These are phyloP conservation scores for Siniperca chuatsi DNA, from an alignment of 2,113 vertebrate genomes.

Conservation along the genomic window DNA sequence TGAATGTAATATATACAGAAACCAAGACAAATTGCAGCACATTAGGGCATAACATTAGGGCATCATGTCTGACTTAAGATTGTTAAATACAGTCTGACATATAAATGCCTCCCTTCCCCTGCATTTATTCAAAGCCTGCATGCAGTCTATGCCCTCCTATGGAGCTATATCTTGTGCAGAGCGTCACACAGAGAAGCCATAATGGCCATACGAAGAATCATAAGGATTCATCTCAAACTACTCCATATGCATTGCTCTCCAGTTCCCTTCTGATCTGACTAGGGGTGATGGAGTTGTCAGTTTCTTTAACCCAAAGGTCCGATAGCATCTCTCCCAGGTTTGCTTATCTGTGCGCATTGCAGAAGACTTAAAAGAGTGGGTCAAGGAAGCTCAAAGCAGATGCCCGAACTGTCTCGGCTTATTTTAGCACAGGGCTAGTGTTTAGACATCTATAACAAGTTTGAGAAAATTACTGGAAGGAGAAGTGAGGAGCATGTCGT, in stretches of 20 bases:
- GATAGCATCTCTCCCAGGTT: conserved; percentile 53
- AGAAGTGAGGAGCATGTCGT: background rate
- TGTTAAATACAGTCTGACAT: background rate
- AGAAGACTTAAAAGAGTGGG: conserved; percentile 45
- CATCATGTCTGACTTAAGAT: background rate
- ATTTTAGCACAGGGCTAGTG: conserved; percentile 15
- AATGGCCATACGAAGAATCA: conserved; percentile 10
- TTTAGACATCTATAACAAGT: conserved; percentile 10
- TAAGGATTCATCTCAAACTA: conserved; percentile 20
- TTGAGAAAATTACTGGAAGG: conserved; percentile 5
- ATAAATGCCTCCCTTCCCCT: background rate
- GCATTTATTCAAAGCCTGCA: conserved; percentile 26
- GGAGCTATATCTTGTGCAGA: conserved; percentile 13
- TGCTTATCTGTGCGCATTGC: conserved; percentile 52
- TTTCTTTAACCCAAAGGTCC: conserved; percentile 48
- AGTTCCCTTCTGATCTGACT: conserved; percentile 18
- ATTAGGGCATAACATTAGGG: background rate
- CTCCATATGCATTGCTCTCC: conserved; percentile 26
- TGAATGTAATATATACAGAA: background rate
- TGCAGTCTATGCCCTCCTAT: background rate
- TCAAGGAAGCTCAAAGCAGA: conserved; percentile 7
- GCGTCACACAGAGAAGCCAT: conserved; percentile 1
- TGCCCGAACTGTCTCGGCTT: background rate
- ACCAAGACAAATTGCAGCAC: conserved; percentile 1
- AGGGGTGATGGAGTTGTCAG: conserved; percentile 56